Conservation (phyloP, 2,113 vertebrate species). For the Sturnira hondurensis region DNA sequence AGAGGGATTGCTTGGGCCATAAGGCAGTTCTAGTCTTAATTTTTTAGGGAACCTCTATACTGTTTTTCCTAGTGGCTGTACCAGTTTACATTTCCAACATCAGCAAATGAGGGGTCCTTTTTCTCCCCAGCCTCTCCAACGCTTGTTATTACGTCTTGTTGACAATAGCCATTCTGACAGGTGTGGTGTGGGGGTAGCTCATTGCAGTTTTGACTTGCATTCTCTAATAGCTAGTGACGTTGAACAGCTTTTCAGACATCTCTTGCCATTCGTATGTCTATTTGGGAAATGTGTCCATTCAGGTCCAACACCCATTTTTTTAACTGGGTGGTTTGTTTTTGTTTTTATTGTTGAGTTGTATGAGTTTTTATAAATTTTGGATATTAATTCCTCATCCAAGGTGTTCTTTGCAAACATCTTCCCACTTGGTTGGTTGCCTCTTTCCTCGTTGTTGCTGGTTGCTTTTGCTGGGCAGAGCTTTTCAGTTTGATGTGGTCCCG, state of each 20-base stretch:
- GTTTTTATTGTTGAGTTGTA: background rate
- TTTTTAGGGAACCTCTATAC: background rate
- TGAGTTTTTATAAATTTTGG: background rate
- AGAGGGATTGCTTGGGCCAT: background rate
- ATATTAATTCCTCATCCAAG: background rate
- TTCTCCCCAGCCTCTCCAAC: background rate
- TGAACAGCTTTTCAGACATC: background rate
- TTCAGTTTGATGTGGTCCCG: background rate
- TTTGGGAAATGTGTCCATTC: background rate
- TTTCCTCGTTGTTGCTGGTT: background rate
- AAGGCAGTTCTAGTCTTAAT: background rate
- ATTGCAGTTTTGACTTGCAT: background rate
- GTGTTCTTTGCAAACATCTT: background rate
- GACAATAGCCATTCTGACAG: background rate
- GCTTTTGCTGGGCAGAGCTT: background rate
- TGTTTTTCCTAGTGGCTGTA: background rate
- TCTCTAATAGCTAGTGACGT: background rate
- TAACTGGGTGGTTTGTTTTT: background rate
- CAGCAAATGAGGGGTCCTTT: background rate
- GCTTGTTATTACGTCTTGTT: background rate
- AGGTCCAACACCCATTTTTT: background rate
- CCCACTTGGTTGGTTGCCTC: background rate
- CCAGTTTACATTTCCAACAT: background rate
- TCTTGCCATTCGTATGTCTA: background rate
- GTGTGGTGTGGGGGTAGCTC: background rate